Evolutionary conservation across 2,797 vertebrate genomes (phyloP), one percentile per base, ranked within the genome.

Genomic region (Denticeps clupeoides): DNA sequence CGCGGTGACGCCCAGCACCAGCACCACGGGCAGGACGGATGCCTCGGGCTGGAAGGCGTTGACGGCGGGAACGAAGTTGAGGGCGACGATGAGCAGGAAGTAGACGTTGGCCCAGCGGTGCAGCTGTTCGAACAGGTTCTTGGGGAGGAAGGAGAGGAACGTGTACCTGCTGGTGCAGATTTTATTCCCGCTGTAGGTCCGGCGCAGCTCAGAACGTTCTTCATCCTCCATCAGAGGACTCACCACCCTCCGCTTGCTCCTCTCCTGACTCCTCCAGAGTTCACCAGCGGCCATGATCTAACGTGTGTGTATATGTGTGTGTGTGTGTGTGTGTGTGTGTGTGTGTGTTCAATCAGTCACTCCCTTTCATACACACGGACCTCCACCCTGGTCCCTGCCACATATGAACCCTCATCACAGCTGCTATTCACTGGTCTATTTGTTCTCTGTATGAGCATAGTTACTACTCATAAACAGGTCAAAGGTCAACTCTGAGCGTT

Each of bases 121-220:
- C 5, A 83, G 70, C 50, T 83, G 80, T 57, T 81, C 74, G 4
- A 84, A 82, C 26, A 83, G 64, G 49, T 84, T 82, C 51, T 71
- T 81, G 1, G 80, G 79, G 6, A 83, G 40, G 52, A 84, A 84
- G 6, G 81, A 82, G 0, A 83, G 57, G 2, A 76, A 5, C 0
- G 77, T 77, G 54, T 83, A 82, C 53, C 80, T 82, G 2, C 67
- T 74, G 13, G 78, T 84, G 21, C 25, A 45, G 27, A 83, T 73
- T 45, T 53, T 65, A 64, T 82, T 84, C 48, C 28, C 38, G 35
- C 44, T 48, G 40, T 72, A 79, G 0, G 11, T 45, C 32, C 50
- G 51, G 1, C 65, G 53, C 16, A 56, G 52, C 23, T 41, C 8
- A 2, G 12, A 55, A 32, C 59, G 42, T 2, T 66, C 58, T 29